Evolutionary conservation across 2,113 vertebrate species (phyloP), one percentile per base, ranked within the genome.

Genomic region (Eleginops maclovinus): DNA sequence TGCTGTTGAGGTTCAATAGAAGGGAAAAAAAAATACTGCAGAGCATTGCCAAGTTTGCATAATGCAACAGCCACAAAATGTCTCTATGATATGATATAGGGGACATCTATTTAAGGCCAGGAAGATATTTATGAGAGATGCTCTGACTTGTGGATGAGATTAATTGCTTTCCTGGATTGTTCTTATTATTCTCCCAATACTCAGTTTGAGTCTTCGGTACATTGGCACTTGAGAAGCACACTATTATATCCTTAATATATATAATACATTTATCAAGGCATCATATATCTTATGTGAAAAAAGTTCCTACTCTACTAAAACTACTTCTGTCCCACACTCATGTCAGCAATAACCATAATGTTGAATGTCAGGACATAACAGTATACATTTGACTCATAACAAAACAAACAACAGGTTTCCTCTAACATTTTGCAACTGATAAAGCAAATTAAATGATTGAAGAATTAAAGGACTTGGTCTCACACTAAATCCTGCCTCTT

Each of bases 31-130:
- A 31, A 59, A 53, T n/a, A 26, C 44, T 41, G 85, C 72, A 71
- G 72, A 72, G 75, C 44, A 72, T 66, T 75, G 72, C 72, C 59
- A 56, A 46, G 67, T 75, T 84, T 75, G 75, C 83, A 81, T 89
- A 66, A 79, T 74, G 49, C 46, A 79, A 49, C 56, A 61, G 51
- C 40, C 59, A 24, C 54, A 61, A 70, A 75, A 77, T 64, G 46
- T 77, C 41, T 58, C 36, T 31, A 60, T 50, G 40, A 76, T 60
- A 62, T 21, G 36, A 56, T 65, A 21, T 36, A 58, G 74, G 56
- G 28, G 44, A 59, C 49, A 68, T 77, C 14, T 36, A 36, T 36
- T 73, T 49, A 77, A 85, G 80, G 75, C 78, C 82, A 87, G 51
- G 16, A 54, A 28, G 22, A 49, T 56, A 58, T 68, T 31, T 83